Evolutionary conservation across 92 coral and sea anemone species (phyloP), one percentile per base, ranked within the genome.

Genomic region (Phymanthus crucifer): DNA sequence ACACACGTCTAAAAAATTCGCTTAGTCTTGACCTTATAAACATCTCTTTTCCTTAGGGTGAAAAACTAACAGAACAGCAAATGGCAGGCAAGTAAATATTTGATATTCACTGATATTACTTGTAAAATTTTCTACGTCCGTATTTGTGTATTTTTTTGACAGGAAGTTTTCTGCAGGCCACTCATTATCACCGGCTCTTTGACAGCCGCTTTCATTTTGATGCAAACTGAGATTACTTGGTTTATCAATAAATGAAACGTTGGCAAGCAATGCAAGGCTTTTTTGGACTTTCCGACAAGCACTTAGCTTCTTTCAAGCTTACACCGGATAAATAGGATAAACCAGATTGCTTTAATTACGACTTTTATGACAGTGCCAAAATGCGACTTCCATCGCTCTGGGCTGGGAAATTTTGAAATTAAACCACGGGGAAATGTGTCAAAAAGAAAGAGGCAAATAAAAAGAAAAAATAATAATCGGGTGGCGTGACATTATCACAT

Each of bases 271-370:
- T 54, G 11, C 27, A 54, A 54, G 26, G 64, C 64, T 3, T 54
- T 54, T 54, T 54, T 21, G 64, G 64, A 29, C 29, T 54, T 54
- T 54, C 64, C 64, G 31, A 54, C 64, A 54, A 54, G 64, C 64
- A 54, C 64, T 54, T 54, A 54, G 64, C n/a, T 21, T 29, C 21
- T 54, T 54, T 54, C 27, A 9, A 54, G n/a, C 64, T 54, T 21
- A 1, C 26, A n/a, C 64, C 64, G 64, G 64, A 54, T 54, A 54
- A 21, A 54, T 29, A 26, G 64, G 64, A 54, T 54, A 54, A 21
- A 54, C 11, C 6, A 21, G 27, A 54, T 26, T 6, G 58, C n/a
- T 50, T 50, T 50, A 50, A 50, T 50, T 14, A 21, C 19, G 19
- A 16, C 27, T 54, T 54, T 21, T 54, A 9, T 24, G 64, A 21